phyloP scores from a whole-genome alignment of 2,797 vertebrate species.

The Podargus strigoides region DNA sequence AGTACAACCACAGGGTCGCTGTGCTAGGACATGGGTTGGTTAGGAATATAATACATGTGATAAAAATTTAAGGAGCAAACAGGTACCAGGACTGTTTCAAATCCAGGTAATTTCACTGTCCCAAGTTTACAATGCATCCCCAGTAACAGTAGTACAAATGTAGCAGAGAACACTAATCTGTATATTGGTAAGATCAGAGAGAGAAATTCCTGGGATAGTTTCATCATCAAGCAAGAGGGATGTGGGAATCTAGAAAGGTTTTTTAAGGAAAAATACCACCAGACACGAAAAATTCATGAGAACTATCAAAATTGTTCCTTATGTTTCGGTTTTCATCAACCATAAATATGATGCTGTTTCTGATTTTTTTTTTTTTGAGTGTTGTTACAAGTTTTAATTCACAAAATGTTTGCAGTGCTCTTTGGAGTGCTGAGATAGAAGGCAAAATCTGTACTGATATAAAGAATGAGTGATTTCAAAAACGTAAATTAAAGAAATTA shows the following conservation, averaged over 20 bases:
- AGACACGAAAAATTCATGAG: background rate
- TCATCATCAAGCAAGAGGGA: background rate
- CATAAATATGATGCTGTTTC: background rate
- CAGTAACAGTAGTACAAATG: background rate
- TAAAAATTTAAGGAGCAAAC: background rate
- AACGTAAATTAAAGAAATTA: constrained; percentile 7
- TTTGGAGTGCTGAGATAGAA: background rate
- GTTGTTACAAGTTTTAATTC: background rate
- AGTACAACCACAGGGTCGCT: background rate
- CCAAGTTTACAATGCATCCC: background rate
- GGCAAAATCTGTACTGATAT: background rate
- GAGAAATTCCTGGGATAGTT: background rate
- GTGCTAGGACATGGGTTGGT: background rate
- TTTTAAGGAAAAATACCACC: background rate
- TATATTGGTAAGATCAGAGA: background rate
- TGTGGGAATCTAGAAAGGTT: background rate
- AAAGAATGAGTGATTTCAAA: background rate
- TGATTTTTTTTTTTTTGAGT: background rate
- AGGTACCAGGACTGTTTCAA: background rate
- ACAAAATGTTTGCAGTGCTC: background rate
- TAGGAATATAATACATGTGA: background rate
- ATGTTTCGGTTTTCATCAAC: background rate
- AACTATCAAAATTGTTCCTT: background rate
- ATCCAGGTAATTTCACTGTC: background rate
- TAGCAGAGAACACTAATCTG: background rate